Evolutionary conservation across 1,140 invertebrate species (phyloP).

Genomic region (Ceratosolen fusciceps): DNA sequence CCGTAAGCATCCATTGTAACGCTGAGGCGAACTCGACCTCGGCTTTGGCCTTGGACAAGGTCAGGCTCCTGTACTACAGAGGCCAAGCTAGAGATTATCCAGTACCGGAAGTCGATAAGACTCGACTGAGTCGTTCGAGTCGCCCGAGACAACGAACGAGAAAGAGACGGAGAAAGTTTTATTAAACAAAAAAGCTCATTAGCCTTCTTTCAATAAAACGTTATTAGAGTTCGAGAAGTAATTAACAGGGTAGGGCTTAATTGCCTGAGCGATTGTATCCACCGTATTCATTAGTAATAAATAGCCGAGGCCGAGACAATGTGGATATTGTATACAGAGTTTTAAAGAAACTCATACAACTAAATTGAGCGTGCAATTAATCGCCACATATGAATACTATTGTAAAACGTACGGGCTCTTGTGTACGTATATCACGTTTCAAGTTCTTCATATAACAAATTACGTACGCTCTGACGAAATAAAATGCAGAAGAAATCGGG

Average conservation of each 20-base stretch:
- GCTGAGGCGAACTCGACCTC: not conserved
- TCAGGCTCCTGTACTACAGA: not conserved
- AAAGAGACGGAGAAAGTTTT: too few relatives aligned
- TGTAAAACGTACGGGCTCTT: not conserved
- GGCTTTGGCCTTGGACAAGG: not conserved
- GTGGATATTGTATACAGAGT: not conserved
- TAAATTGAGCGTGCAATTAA: not conserved
- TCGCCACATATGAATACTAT: not conserved
- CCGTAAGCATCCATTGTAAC: not conserved
- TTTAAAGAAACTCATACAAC: not conserved
- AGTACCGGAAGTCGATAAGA: too few relatives aligned
- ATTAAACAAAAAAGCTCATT: too few relatives aligned
- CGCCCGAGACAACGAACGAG: too few relatives aligned
- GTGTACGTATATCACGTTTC: not conserved
- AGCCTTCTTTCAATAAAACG: too few relatives aligned
- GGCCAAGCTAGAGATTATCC: not conserved
- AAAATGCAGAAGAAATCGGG: not conserved
- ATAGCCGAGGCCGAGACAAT: too few relatives aligned
- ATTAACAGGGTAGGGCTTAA: too few relatives aligned
- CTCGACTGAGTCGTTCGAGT: not conserved
- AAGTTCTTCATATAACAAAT: constrained; percentile 2
- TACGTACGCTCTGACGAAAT: not conserved
- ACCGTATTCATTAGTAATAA: too few relatives aligned
- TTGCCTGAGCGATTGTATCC: too few relatives aligned
- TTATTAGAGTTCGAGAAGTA: too few relatives aligned